Percentiles rank a stretch among this genome's conserved stretches.
These are phyloP conservation scores for Heliocidaris tuberculata DNA, from an alignment of 35 echinoderm and acorn worm species.

Conservation along the genomic window DNA sequence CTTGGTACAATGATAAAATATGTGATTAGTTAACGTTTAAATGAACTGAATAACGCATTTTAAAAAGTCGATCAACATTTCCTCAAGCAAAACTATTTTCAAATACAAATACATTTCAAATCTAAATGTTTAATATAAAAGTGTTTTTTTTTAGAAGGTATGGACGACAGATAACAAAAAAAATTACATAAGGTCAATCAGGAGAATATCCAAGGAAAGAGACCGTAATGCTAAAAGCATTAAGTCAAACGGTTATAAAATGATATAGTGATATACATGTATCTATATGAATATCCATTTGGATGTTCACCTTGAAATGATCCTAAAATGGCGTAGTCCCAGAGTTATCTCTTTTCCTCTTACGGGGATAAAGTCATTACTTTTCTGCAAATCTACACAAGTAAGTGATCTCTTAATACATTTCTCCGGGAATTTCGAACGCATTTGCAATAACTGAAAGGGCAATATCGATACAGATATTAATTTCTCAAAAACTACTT, in stretches of 20 bases:
- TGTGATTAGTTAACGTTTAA: too few relatives aligned
- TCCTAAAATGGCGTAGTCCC: neutral
- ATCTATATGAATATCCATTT: neutral
- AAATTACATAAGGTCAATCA: too few relatives aligned
- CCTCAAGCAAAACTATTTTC: neutral
- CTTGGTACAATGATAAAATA: too few relatives aligned
- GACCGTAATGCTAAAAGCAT: neutral
- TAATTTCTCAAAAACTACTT: neutral
- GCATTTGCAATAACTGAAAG: neutral
- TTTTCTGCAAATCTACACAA: neutral
- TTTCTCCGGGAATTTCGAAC: neutral
- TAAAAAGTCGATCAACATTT: neutral
- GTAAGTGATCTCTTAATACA: neutral
- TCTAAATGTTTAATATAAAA: neutral
- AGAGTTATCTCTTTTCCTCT: neutral
- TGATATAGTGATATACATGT: neutral
- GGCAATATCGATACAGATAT: neutral
- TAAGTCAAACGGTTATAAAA: neutral
- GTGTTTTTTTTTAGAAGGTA: neutral
- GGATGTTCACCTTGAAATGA: neutral
- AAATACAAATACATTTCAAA: too few relatives aligned
- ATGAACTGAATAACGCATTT: neutral
- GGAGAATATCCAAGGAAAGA: neutral
- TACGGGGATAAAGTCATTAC: neutral
- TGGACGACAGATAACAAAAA: neutral